Percentiles rank a stretch among this genome's conserved stretches.
Evolutionary conservation across 1,140 invertebrate genomes (phyloP).

Genomic region (Diplogasteroides magnus): DNA sequence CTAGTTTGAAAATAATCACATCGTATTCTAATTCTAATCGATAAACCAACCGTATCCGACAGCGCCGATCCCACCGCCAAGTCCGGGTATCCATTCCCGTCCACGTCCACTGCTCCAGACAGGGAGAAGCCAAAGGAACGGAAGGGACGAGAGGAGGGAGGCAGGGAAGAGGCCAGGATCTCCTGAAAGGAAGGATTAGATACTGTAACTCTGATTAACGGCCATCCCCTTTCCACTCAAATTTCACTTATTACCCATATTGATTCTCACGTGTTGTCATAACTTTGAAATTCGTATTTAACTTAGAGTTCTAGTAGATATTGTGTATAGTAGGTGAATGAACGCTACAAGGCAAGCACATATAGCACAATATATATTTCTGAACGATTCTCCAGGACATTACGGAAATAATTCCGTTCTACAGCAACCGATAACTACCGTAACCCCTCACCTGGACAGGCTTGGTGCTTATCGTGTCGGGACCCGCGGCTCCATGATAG

Average conservation of each 20-base stretch:
- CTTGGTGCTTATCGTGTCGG: slow-evolving; percentile 28
- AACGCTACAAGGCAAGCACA: too few species aligned
- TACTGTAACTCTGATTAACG: not conserved
- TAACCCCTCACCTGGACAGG: slow-evolving; percentile 42
- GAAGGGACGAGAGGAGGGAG: not conserved
- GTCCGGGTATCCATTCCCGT: slow-evolving; percentile 85
- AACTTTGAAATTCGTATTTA: too few species aligned
- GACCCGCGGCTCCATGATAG: slow-evolving; percentile 67
- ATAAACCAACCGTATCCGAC: slow-evolving; percentile 66
- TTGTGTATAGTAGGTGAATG: too few species aligned
- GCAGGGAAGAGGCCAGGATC: slow-evolving; percentile 19
- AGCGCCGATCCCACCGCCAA: slow-evolving; percentile 81
- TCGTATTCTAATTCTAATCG: slow-evolving; percentile 11
- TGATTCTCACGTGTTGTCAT: not conserved
- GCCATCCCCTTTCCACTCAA: too few species aligned
- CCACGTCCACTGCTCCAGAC: slow-evolving; percentile 80
- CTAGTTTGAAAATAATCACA: not conserved
- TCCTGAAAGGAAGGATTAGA: slow-evolving; percentile 5
- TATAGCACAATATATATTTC: too few species aligned
- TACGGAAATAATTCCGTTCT: too few species aligned
- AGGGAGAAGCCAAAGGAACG: slow-evolving; percentile 75
- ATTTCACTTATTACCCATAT: too few species aligned
- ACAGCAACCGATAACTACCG: too few species aligned
- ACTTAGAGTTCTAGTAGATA: too few species aligned
- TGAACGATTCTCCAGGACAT: too few species aligned